These are phyloP conservation scores for Leucoma salicis DNA, from an alignment of 2,888 invertebrate species.

Conservation along the genomic window DNA sequence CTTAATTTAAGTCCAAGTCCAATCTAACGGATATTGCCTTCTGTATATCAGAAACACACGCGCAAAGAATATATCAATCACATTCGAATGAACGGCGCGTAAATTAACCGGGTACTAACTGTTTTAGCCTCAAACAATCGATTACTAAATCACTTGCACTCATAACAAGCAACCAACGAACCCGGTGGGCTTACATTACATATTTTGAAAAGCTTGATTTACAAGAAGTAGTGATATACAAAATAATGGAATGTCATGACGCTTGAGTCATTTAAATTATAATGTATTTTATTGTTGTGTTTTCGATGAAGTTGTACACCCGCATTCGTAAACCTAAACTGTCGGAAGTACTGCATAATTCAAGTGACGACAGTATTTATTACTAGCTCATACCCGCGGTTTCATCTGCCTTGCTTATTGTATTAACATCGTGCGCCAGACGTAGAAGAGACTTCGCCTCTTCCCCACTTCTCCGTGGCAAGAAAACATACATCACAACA, in stretches of 20 bases:
- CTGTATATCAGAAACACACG: slow-evolving; percentile 26
- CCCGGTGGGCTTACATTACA: slow-evolving; percentile 5
- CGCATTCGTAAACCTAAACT: too few species aligned
- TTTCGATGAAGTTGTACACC: too few species aligned
- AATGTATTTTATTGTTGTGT: too few species aligned
- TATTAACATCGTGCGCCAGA: too few species aligned
- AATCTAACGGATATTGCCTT: slow-evolving; percentile 24
- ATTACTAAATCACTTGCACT: slow-evolving; percentile 1
- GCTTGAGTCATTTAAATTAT: too few species aligned
- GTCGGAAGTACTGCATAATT: too few species aligned
- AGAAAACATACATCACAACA: too few species aligned
- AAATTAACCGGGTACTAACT: slow-evolving; percentile 39
- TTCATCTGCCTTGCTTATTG: too few species aligned
- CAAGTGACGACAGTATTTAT: too few species aligned
- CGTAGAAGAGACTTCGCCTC: too few species aligned
- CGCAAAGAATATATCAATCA: slow-evolving; percentile 29
- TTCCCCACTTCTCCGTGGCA: too few species aligned
- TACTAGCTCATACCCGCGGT: too few species aligned
- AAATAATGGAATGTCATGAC: slow-evolving; percentile 22
- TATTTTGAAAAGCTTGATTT: slow-evolving; percentile 9
- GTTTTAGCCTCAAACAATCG: slow-evolving; percentile 38
- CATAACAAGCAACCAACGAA: slow-evolving; percentile 1
- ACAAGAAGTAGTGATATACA: slow-evolving; percentile 20
- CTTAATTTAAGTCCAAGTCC: slow-evolving; percentile 17
- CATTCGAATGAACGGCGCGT: slow-evolving; percentile 24